Evolutionary conservation across 2,888 invertebrate species (phyloP), one percentile per base, ranked within the genome.

Genomic region (Anaspis maculata): DNA sequence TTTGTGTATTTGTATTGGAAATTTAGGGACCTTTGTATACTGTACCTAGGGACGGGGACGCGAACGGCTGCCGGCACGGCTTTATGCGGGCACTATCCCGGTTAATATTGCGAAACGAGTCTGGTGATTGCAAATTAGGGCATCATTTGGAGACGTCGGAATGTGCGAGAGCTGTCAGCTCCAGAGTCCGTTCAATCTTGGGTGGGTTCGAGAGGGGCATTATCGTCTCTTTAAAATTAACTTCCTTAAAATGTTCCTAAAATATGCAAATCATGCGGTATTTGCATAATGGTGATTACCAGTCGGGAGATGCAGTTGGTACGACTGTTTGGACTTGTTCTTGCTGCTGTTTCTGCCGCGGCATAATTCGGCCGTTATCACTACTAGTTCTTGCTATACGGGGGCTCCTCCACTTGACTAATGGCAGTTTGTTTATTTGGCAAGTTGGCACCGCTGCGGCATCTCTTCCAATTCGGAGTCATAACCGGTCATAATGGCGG

Each of bases 351-450:
- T 37, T 34, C 32, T 37, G 39, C 40, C 38, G 44, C 44, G 32
- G 46, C 47, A 59, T 59, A 64, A 64, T 63, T 62, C 52, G 49
- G 51, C 61, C 60, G 61, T 64, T 64, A 64, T 60, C 56, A 54
- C 54, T 55, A 45, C 45, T 48, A 44, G 42, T 42, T 44, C 46
- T 42, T 45, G 39, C 37, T 28, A 28, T 6, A 19, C 5, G 41
- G 41, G 41, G 40, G 40, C 35, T 26, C 36, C 39, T 40, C 42
- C 34, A 47, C 52, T 50, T 56, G 53, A 58, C 51, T 59, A 57
- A 61, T 58, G 56, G 52, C 49, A 52, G 48, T 52, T 56, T 59
- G 58, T 60, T 59, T 60, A 59, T 59, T 57, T 57, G 49, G 45
- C 48, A 51, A 53, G 46, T 52, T 49, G 14, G 29, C 29, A 37